phyloP scores from a whole-genome alignment of 2,113 vertebrate species.

The Engystomops pustulosus region DNA sequence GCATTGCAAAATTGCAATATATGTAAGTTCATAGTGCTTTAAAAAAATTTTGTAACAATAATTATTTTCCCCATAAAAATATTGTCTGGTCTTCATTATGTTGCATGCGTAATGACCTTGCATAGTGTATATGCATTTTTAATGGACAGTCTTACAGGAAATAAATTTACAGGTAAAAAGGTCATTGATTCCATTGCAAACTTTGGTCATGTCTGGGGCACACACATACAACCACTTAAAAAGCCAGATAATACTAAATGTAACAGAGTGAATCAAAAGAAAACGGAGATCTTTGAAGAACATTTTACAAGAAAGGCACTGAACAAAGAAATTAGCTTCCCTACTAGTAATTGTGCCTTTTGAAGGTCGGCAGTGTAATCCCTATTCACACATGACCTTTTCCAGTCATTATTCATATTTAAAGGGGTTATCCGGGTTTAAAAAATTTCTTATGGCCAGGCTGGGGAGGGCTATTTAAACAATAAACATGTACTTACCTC shows the following conservation, averaged over 20 bases:
- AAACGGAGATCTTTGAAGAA: not conserved
- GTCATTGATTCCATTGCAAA: not conserved
- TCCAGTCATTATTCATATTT: not conserved
- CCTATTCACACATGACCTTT: not conserved
- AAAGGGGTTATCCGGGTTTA: no score
- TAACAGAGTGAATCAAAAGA: not conserved
- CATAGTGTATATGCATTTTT: slow-evolving; percentile 21
- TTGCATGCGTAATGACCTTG: not conserved
- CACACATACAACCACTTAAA: not conserved
- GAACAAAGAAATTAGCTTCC: not conserved
- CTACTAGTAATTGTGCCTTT: not conserved
- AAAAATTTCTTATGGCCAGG: no score
- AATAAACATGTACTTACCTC: no score
- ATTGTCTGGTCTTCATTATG: no score
- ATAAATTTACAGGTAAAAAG: not conserved
- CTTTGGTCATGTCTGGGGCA: not conserved
- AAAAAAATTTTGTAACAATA: no score
- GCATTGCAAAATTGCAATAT: not conserved
- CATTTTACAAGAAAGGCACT: not conserved
- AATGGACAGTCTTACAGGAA: not conserved
- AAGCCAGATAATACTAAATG: not conserved
- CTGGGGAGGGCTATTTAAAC: no score
- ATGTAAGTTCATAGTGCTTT: no score
- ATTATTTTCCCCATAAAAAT: no score
- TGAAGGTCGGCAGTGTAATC: not conserved